Percentiles rank a stretch among this genome's conserved stretches.
These are phyloP conservation scores for Rhopalosiphum padi DNA, from an alignment of 1,140 invertebrate species.

Conservation along the genomic window DNA sequence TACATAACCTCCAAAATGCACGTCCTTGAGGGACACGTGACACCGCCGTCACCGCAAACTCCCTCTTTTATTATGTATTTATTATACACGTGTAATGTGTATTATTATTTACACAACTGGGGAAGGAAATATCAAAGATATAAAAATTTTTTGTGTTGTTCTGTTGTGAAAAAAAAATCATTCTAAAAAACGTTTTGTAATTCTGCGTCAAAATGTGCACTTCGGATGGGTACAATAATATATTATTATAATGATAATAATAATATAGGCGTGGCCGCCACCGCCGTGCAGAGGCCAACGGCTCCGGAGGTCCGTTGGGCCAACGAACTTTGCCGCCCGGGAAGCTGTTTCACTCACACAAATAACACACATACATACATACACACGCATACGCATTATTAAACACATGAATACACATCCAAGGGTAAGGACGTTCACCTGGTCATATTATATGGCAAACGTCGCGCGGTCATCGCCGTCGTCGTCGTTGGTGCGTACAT, in stretches of 20 bases:
- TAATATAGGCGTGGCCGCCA: constrained; percentile 22
- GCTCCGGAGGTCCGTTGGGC: constrained; percentile 53
- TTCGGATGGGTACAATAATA: constrained; percentile 8
- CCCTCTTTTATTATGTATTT: not conserved
- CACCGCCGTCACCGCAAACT: not conserved
- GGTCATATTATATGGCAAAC: not conserved
- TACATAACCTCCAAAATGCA: constrained; percentile 48
- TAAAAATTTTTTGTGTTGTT: constrained; percentile 21
- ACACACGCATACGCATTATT: not conserved
- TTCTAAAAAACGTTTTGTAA: constrained; percentile 27
- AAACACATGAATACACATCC: constrained; percentile 14
- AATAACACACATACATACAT: not conserved
- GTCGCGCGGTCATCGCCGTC: constrained; percentile 10
- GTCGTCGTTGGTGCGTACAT: not conserved
- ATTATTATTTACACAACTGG: not conserved
- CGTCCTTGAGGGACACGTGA: constrained; percentile 49
- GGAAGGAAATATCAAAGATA: not conserved
- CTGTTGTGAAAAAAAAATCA: not conserved
- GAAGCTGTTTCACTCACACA: constrained; percentile 35
- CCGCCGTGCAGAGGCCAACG: constrained; percentile 40
- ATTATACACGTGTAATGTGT: not conserved
- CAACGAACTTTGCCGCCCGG: constrained; percentile 53
- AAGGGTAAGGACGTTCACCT: constrained; percentile 56
- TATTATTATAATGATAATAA: constrained; percentile 38
- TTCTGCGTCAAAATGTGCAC: not conserved